Conservation (phyloP, 2,797 vertebrate genomes). For the Etheostoma nigrum region DNA sequence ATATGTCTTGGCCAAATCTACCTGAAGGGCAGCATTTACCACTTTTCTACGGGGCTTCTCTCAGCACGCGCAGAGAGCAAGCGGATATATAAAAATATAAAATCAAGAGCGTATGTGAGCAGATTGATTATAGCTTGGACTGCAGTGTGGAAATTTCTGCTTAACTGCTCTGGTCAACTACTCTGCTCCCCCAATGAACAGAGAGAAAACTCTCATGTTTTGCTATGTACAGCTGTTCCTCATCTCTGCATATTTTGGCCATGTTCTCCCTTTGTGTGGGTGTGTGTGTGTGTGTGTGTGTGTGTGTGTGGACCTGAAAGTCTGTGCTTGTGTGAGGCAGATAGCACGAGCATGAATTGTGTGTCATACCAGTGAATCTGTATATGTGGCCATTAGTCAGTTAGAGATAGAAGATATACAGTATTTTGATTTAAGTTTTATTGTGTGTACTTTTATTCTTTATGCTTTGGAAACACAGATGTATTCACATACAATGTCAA, state of each 20-base stretch:
- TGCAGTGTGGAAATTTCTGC: slow-evolving; percentile 27
- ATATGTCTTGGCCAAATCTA: background rate
- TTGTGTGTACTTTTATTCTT: background rate
- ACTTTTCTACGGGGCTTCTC: background rate
- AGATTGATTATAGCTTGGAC: slow-evolving; percentile 13
- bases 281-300: slow-evolving; percentile 8
- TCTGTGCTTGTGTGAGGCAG: slow-evolving; percentile 22
- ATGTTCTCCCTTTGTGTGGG: slow-evolving; percentile 23
- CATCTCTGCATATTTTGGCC: slow-evolving; percentile 54
- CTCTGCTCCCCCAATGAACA: background rate
- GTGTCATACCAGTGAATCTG: slow-evolving; percentile 28
- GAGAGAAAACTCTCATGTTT: slow-evolving; percentile 30
- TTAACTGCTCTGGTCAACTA: slow-evolving; percentile 11
- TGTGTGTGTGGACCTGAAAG: slow-evolving; percentile 20
- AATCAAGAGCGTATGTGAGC: slow-evolving; percentile 23
- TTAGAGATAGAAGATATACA: background rate
- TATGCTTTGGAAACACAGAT: background rate
- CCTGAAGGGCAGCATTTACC: background rate
- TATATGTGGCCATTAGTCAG: slow-evolving; percentile 34
- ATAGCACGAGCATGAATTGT: slow-evolving; percentile 5
- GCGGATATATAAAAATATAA: background rate
- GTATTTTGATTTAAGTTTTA: background rate
- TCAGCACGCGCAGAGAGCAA: background rate
- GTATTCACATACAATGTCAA: background rate
- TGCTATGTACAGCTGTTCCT: slow-evolving; percentile 59